Conservation (phyloP, 2,113 vertebrate species). For the Serilophus lunatus region DNA sequence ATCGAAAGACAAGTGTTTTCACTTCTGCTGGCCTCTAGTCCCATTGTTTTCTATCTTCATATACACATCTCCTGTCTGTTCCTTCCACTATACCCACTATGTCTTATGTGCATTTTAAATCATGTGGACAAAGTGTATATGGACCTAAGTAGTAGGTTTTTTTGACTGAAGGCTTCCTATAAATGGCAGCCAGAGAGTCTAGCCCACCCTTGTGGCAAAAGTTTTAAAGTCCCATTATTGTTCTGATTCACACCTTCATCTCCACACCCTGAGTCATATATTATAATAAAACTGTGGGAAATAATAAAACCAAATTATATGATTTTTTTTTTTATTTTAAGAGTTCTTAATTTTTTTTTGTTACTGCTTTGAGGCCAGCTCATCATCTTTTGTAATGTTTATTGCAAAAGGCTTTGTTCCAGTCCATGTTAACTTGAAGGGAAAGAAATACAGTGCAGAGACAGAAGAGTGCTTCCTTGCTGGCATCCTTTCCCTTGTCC, state of each 20-base stretch:
- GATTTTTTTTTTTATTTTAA: slow-evolving; percentile 51
- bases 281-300: slow-evolving; percentile 67
- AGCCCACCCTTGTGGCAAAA: neutral
- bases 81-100: neutral
- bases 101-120: neutral
- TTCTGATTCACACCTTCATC: slow-evolving; percentile 62
- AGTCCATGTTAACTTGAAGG: neutral
- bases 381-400: slow-evolving; percentile 47
- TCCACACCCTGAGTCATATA: slow-evolving; percentile 44
- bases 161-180: slow-evolving; percentile 28
- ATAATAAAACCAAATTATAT: slow-evolving; percentile 59
- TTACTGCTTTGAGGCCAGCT: slow-evolving; percentile 52
- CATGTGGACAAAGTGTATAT: neutral
- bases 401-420: slow-evolving; percentile 42
- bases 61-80: neutral
- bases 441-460: neutral
- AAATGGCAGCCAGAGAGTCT: slow-evolving; percentile 3
- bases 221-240: slow-evolving; percentile 47
- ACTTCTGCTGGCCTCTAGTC: neutral
- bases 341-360: slow-evolving; percentile 21
- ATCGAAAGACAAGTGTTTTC: neutral
- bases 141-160: neutral
- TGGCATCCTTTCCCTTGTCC: neutral
- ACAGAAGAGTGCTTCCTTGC: neutral
- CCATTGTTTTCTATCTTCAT: neutral